Conservation (phyloP, 1,140 invertebrate genomes). For the Doryteuthis pealeii region DNA sequence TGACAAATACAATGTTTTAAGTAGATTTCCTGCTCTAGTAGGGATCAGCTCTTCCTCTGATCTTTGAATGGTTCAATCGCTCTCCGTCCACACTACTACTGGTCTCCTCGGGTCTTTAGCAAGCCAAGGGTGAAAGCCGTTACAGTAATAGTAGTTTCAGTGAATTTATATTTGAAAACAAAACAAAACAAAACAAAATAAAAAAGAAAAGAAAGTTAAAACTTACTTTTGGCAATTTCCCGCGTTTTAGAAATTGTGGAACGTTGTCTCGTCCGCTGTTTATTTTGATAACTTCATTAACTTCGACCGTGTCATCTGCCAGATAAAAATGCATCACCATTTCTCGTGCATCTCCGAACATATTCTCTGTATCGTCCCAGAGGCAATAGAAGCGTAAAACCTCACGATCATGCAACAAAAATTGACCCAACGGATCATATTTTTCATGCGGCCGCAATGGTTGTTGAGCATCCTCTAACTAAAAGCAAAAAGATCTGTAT, state of each 20-base stretch:
- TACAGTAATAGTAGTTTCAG: too few species aligned
- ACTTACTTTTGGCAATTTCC: slow-evolving; percentile 52
- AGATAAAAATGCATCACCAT: slow-evolving; percentile 60
- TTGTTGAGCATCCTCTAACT: slow-evolving; percentile 59
- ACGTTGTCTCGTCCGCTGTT: slow-evolving; percentile 59
- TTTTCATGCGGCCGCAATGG: slow-evolving; percentile 59
- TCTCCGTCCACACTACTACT: too few species aligned
- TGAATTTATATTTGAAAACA: too few species aligned
- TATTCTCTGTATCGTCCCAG: slow-evolving; percentile 60
- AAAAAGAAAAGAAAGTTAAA: neutral
- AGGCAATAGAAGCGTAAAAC: slow-evolving; percentile 60
- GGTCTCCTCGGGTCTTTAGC: too few species aligned
- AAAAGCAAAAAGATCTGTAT: neutral
- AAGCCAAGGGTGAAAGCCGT: slow-evolving; percentile 58
- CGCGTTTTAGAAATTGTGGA: slow-evolving; percentile 56
- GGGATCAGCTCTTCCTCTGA: too few species aligned
- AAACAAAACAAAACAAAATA: too few species aligned
- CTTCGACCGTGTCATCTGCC: slow-evolving; percentile 61
- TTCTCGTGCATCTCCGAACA: slow-evolving; percentile 59
- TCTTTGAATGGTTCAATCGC: too few species aligned
- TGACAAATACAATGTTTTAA: too few species aligned
- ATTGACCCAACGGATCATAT: slow-evolving; percentile 59
- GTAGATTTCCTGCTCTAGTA: too few species aligned
- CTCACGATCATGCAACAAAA: slow-evolving; percentile 59
- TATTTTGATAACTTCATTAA: slow-evolving; percentile 53